Base-by-base conservation (phyloP, 2,113 vertebrate species). In the Sterna hirundo region DNA sequence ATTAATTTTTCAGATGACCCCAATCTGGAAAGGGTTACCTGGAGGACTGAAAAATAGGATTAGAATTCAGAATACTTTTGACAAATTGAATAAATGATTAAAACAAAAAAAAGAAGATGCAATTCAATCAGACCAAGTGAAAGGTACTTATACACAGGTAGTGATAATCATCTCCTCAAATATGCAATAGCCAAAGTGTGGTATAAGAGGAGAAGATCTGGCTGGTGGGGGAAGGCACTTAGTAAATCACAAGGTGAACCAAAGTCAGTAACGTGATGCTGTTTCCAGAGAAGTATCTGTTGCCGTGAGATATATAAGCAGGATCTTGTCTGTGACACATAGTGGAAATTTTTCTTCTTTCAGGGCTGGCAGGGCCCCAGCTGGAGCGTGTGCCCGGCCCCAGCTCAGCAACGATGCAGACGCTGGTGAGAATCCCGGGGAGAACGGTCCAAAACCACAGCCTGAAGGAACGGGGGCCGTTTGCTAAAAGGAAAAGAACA, bases 1-100 rank as follows among this genome's bases (percentile, higher is more conserved):
- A 72, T 95, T 69, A 90, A 79, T 72, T 83, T 95, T 94, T 91
- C 78, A 91, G 38, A 55, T 52, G n/a, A 87, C 57, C 23, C 8
- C 61, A 47, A 22, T 90, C 66, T 85, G 61, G 21, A 89, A 87
- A 79, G 15, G 16, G 27, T 52, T 94, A 75, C 30, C 70, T 54
- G 47, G 30, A 93, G 40, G 44, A 85, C n/a, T 88, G 66, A 75
- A 91, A 94, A 91, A 91, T 57, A 78, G 66, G 11, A 80, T 78
- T 83, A 65, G 46, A 88, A 57, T 68, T 95, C 46, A 75, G 32
- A 93, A 91, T 76, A 72, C 22, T 85, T 96, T 61, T 69, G 58
- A 72, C 4, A 93, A 84, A 89, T 72, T 58, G 34, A 86, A 84
- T 64, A 84, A 91, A 89, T 47, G 2, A 78, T 52, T 66, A 66